Percentiles rank a stretch among this genome's conserved stretches.
Conservation (phyloP, 2,888 invertebrate species). For the Lobophora halterata region DNA sequence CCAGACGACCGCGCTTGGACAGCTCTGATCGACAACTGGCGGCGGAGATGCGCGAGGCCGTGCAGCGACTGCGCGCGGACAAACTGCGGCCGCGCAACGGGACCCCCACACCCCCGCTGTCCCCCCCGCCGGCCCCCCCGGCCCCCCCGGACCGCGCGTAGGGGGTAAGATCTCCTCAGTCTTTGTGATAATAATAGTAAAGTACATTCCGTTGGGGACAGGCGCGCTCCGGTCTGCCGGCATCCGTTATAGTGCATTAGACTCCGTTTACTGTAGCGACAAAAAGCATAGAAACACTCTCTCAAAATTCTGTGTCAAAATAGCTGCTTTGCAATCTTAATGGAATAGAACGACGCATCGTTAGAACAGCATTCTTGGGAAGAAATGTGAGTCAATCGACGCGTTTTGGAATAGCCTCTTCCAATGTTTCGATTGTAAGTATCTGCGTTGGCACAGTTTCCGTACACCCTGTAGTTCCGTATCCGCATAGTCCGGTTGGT, state of each 20-base stretch:
- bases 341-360: no score
- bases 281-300: slow-evolving; percentile 21
- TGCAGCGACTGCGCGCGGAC: slow-evolving; percentile 73
- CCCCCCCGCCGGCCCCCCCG: slow-evolving; percentile 45
- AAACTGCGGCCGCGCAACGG: slow-evolving; percentile 67
- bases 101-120: slow-evolving; percentile 57
- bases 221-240: slow-evolving; percentile 24
- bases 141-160: slow-evolving; percentile 54
- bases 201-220: slow-evolving; percentile 67
- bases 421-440: neutral
- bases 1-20: slow-evolving; percentile 74
- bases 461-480: slow-evolving; percentile 34
- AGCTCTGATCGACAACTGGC: slow-evolving; percentile 72
- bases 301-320: neutral
- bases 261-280: slow-evolving; percentile 28
- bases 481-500: slow-evolving; percentile 32
- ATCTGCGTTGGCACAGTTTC: slow-evolving; percentile 4
- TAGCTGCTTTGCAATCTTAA: no score
- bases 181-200: slow-evolving; percentile 76
- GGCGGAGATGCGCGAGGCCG: slow-evolving; percentile 74
- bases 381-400: no score
- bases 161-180: slow-evolving; percentile 53
- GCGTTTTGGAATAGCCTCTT: neutral
- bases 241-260: slow-evolving; percentile 21
- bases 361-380: no score